Base-by-base conservation (phyloP, 2,888 invertebrate species). In the Anaspis maculata region DNA sequence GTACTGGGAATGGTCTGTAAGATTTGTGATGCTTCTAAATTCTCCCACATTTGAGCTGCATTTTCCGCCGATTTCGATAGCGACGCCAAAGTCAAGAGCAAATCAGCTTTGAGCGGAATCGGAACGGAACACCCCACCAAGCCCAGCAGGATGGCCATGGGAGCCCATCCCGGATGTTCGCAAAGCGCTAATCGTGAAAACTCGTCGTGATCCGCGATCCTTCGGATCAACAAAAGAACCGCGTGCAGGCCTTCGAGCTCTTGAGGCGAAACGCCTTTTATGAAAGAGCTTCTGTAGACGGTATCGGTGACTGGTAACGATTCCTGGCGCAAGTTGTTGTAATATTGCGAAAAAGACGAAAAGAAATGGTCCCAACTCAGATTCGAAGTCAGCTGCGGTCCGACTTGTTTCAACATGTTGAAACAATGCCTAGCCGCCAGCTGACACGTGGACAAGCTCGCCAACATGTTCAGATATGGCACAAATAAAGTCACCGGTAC, bases 291-390 rank as follows among this genome's bases (percentile, higher is more conserved):
- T 35, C 54, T 69, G 46, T 81, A 82, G 5, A 80, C 72, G 1
- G 76, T 75, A 51, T 83, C 83, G 13, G 73, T 68, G 6, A 70
- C 71, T 3, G 80, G 76, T 0, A 74, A 70, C 3, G 77, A 68
- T 56, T 83, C 84, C 32, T 77, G 77, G n/a, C 82, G 74, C 11
- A 85, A 69, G 54, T 65, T 83, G 67, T 71, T 70, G 60, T 82
- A 79, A 53, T 85, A 85, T 27, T 77, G 70, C 6, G 71, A 76
- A 28, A 95, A 72, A 0, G 91, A 87, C 16, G 70, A 70, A 56
- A 89, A 88, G 56, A 90, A 86, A 56, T 89, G 88, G 54, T 89
- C 86, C 84, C 87, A 86, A 0, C 84, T 83, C 10, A 89, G 70
- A 25, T 71, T 69, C 2, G 48, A 43, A 1, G 54, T 51, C 12